These are phyloP conservation scores for Triplophysa bombifrons DNA, from an alignment of 2,797 vertebrate genomes.

Conservation along the genomic window DNA sequence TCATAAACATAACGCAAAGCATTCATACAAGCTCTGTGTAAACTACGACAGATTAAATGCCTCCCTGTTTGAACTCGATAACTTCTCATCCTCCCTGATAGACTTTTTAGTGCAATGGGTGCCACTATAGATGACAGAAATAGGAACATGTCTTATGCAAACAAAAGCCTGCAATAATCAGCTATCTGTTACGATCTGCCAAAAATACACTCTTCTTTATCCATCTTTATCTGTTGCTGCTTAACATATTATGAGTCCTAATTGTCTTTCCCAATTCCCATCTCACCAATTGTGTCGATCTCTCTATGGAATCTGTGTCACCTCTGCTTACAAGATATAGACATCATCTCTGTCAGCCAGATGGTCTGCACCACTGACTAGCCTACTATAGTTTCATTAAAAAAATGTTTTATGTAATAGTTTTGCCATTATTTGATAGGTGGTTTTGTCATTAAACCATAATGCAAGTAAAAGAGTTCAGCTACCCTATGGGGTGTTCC, in stretches of 20 bases:
- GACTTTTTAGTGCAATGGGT: neutral
- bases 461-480: neutral
- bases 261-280: slow-evolving; percentile 77
- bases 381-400: slow-evolving; percentile 27
- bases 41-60: neutral
- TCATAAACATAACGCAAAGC: neutral
- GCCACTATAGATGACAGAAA: slow-evolving; percentile 9
- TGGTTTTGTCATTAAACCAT: neutral
- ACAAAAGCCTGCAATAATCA: slow-evolving; percentile 71
- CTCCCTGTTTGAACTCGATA: neutral
- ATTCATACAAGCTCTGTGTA: neutral
- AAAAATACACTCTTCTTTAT: slow-evolving; percentile 55
- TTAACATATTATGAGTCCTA: slow-evolving; percentile 72
- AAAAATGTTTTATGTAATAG: slow-evolving; percentile 11
- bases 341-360: slow-evolving; percentile 66
- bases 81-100: neutral
- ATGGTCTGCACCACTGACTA: slow-evolving; percentile 74
- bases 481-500: neutral
- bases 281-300: slow-evolving; percentile 61
- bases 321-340: slow-evolving; percentile 73
- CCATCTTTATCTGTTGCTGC: slow-evolving; percentile 50
- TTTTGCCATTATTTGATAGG: slow-evolving; percentile 12
- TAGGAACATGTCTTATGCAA: slow-evolving; percentile 42
- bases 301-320: slow-evolving; percentile 78
- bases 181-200: slow-evolving; percentile 75